phyloP scores from a whole-genome alignment of 2,888 invertebrate species.

The Harpagoxenus sublaevis region DNA sequence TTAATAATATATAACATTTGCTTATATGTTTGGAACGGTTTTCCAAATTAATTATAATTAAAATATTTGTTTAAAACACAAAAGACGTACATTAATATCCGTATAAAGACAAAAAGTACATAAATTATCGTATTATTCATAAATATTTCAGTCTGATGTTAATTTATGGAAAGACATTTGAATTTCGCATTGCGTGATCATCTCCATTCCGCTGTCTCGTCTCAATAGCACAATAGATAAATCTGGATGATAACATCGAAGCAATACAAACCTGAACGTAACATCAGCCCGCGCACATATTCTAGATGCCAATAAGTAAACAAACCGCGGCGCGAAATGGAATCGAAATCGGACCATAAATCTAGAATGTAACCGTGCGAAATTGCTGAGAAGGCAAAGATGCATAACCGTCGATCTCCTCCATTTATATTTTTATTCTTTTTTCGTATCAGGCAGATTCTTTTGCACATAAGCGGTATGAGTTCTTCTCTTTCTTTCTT shows the following conservation, averaged over 20 bases:
- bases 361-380: conserved; percentile 74
- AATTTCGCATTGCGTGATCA: conserved; percentile 37
- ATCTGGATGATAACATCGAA: conserved; percentile 50
- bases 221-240: conserved; percentile 59
- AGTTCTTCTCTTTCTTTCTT: neutral
- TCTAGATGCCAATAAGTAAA: conserved; percentile 77
- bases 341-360: conserved; percentile 80
- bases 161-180: conserved; percentile 12
- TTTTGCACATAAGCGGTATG: neutral
- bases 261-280: conserved; percentile 49
- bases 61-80: neutral
- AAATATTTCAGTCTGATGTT: neutral
- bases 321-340: conserved; percentile 77
- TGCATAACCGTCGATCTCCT: conserved; percentile 45
- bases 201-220: conserved; percentile 27
- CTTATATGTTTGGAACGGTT: neutral
- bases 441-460: conserved; percentile 10
- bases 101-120: neutral
- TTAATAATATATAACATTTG: neutral
- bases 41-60: neutral
- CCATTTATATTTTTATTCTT: conserved; percentile 27
- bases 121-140: neutral
- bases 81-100: neutral
- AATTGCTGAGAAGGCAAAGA: conserved; percentile 73
- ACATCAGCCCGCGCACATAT: conserved; percentile 52